Evolutionary conservation across 1,140 invertebrate genomes (phyloP).

Genomic region (Macrosteles quadrilineatus): DNA sequence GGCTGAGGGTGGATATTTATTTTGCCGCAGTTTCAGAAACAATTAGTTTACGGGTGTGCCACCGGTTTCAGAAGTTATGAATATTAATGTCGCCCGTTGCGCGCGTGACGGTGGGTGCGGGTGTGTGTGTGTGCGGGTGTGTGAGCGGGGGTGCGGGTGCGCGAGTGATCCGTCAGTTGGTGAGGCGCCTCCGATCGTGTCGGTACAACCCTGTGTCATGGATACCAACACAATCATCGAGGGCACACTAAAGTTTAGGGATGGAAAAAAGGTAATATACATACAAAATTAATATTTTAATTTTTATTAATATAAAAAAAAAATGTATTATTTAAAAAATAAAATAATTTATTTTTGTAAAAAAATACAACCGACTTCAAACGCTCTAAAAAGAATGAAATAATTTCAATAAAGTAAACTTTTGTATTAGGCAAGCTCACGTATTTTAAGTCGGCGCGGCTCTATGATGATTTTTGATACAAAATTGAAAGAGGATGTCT

Average conservation of each 20-base stretch:
- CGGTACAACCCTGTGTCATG: conserved; percentile 43
- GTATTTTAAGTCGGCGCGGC: no score
- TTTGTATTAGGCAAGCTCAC: no score
- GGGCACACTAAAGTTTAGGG: conserved; percentile 85
- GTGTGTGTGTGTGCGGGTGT: neutral
- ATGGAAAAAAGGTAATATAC: conserved; percentile 67
- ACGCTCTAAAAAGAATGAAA: no score
- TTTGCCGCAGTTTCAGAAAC: neutral
- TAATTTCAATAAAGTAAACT: no score
- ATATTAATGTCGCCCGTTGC: conserved; percentile 41
- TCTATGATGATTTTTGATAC: no score
- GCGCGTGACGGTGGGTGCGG: neutral
- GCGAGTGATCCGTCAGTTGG: neutral
- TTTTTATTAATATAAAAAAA: no score
- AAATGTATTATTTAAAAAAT: no score
- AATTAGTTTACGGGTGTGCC: conserved; percentile 8
- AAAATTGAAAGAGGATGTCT: no score
- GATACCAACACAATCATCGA: conserved; percentile 81
- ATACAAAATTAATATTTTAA: no score
- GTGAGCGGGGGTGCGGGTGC: neutral
- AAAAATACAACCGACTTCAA: no score
- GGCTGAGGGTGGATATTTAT: neutral
- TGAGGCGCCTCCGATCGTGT: neutral
- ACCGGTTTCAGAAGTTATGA: conserved; percentile 1
- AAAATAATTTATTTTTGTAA: no score